phyloP scores from a whole-genome alignment of 2,113 vertebrate genomes.

The Euleptes europaea region DNA sequence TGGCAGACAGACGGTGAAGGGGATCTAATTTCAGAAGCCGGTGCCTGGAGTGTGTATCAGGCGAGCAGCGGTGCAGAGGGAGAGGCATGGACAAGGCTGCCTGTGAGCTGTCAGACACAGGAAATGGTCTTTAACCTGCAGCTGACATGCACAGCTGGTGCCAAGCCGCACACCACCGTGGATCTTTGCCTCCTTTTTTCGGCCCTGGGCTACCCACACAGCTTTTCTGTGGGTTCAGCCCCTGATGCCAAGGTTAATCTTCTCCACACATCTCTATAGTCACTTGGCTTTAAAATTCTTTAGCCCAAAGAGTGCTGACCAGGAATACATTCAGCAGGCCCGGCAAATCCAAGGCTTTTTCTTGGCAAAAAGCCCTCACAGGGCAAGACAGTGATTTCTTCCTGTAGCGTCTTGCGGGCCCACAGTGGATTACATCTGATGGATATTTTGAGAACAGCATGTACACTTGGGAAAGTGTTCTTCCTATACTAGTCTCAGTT shows the following conservation, averaged over 20 bases:
- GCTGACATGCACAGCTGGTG: slow-evolving; percentile 9
- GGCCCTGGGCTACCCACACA: slow-evolving; percentile 16
- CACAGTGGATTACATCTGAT: neutral
- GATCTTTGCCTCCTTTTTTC: slow-evolving; percentile 47
- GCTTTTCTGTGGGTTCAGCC: neutral
- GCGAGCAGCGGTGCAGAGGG: neutral
- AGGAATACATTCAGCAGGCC: neutral
- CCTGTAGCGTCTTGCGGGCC: no score
- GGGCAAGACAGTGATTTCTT: neutral
- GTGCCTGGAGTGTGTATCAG: slow-evolving; percentile 19
- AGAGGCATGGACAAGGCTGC: slow-evolving; percentile 40
- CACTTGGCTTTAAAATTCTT: neutral
- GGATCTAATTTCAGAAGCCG: slow-evolving; percentile 28
- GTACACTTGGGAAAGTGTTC: neutral
- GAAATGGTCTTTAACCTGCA: neutral
- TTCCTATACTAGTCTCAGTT: neutral
- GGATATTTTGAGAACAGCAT: neutral
- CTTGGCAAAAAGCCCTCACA: neutral
- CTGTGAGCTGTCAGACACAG: slow-evolving; percentile 63
- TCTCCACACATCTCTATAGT: neutral
- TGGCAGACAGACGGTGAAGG: slow-evolving; percentile 24
- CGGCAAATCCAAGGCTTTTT: neutral
- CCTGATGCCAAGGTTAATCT: neutral
- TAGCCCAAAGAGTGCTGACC: neutral
- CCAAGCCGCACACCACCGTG: slow-evolving; percentile 32